Evolutionary conservation across 2,113 vertebrate genomes (phyloP), one percentile per base, ranked within the genome.

Genomic region (Nesogale talazaci): DNA sequence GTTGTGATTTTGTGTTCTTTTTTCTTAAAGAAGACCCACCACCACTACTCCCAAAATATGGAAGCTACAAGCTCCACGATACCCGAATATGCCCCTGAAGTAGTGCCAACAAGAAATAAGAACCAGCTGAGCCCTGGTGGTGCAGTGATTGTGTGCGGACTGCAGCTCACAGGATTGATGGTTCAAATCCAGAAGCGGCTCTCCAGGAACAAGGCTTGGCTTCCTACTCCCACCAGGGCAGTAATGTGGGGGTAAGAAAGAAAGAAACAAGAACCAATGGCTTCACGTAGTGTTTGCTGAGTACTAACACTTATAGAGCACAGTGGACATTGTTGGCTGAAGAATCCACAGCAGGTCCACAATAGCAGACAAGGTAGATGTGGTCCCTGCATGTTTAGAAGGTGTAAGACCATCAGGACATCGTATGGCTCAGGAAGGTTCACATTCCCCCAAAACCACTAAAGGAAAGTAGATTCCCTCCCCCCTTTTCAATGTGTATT

Each of bases 201-300:
- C n/a, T n/a, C n/a, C n/a, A n/a, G n/a, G n/a, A n/a, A n/a, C n/a
- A n/a, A n/a, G n/a, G n/a, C n/a, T n/a, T n/a, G n/a, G n/a, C n/a
- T n/a, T n/a, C n/a, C n/a, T n/a, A n/a, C n/a, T n/a, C n/a, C n/a
- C n/a, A n/a, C n/a, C n/a, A n/a, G n/a, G n/a, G n/a, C n/a, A n/a
- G n/a, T n/a, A n/a, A n/a, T n/a, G n/a, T n/a, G n/a, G n/a, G n/a
- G n/a, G n/a, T n/a, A n/a, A n/a, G n/a, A n/a, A n/a, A n/a, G n/a
- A n/a, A n/a, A n/a, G n/a, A 92, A 78, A 67, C 16, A 90, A 88
- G 87, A 92, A 59, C 42, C 29, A 78, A 88, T 82, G 27, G 67
- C 36, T 82, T 77, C 67, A 38, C 40, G 57, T 16, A 31, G 31
- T 8, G 20, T 46, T 52, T 76, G 38, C 72, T 61, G 36, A 86